Percentiles rank a stretch among this genome's conserved stretches.
phyloP scores from a whole-genome alignment of 2,888 invertebrate species.

The Lathronympha strigana region DNA sequence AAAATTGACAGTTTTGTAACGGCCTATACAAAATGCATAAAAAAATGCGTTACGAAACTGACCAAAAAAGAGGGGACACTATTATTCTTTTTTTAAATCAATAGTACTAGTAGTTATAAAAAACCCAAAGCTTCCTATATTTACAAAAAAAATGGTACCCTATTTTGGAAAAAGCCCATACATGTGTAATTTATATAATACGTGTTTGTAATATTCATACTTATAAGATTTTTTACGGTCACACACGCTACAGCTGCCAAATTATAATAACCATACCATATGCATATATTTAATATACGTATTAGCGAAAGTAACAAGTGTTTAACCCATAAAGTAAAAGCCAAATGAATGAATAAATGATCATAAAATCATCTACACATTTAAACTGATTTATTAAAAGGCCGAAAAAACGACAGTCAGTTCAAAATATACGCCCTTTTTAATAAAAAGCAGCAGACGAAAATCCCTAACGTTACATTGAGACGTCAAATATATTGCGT shows the following conservation, averaged over 20 bases:
- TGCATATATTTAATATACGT: constrained; percentile 19
- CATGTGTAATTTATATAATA: no score
- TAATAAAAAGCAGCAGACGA: constrained; percentile 47
- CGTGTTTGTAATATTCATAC: no score
- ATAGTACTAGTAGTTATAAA: no score
- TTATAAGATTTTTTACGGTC: neutral
- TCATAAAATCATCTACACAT: constrained; percentile 46
- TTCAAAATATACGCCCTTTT: neutral
- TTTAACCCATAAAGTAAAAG: constrained; percentile 45
- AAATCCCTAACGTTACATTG: constrained; percentile 48
- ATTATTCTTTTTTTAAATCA: no score
- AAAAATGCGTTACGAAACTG: no score
- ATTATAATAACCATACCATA: constrained; percentile 26
- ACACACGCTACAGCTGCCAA: constrained; percentile 8
- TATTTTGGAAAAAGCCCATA: no score
- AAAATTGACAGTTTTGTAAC: no score
- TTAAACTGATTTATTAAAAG: neutral
- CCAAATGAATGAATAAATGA: no score
- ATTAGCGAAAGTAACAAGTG: constrained; percentile 47
- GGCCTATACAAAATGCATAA: no score
- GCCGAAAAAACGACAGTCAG: neutral
- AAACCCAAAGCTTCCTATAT: no score
- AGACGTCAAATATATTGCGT: constrained; percentile 70
- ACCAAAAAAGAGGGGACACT: no score
- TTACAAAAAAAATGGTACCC: no score